phyloP scores from a whole-genome alignment of 1,140 invertebrate genomes.

The Proales similis region DNA sequence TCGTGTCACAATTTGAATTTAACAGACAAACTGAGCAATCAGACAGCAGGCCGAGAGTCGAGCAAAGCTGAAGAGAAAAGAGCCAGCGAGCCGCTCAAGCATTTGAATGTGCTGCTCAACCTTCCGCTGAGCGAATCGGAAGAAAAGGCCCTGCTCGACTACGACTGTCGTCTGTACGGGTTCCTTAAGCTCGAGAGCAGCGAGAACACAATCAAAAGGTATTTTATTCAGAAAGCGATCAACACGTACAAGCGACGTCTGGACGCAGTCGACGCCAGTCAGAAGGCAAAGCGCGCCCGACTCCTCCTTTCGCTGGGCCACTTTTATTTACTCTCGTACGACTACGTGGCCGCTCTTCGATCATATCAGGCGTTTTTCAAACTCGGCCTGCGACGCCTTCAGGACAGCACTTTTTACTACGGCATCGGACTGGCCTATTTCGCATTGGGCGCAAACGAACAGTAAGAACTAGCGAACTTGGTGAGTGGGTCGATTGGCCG shows the following conservation, averaged over 20 bases:
- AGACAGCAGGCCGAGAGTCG: too few relatives aligned
- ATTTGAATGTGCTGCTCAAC: constrained; percentile 17
- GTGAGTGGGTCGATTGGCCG: too few relatives aligned
- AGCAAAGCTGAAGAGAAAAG: too few relatives aligned
- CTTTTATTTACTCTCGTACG: constrained; percentile 29
- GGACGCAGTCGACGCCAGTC: neutral
- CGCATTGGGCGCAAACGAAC: constrained; percentile 85
- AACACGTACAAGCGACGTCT: neutral
- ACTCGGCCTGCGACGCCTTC: constrained; percentile 33
- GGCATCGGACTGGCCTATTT: constrained; percentile 87
- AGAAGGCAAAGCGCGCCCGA: constrained; percentile 4
- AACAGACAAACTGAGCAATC: too few relatives aligned
- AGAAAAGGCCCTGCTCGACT: constrained; percentile 18
- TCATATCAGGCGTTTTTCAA: constrained; percentile 30
- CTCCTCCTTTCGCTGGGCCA: constrained; percentile 18
- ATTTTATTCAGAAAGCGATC: constrained; percentile 5
- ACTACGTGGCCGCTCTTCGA: constrained; percentile 5
- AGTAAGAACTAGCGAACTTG: too few relatives aligned
- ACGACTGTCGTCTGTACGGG: constrained; percentile 30
- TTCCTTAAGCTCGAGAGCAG: constrained; percentile 10
- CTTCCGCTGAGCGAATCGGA: constrained; percentile 4
- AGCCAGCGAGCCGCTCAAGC: too few relatives aligned
- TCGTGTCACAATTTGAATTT: too few relatives aligned
- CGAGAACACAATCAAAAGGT: constrained; percentile 33
- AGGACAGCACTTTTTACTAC: constrained; percentile 78